Evolutionary conservation across 2,888 invertebrate genomes (phyloP).

Genomic region (Heteropelma amictum): DNA sequence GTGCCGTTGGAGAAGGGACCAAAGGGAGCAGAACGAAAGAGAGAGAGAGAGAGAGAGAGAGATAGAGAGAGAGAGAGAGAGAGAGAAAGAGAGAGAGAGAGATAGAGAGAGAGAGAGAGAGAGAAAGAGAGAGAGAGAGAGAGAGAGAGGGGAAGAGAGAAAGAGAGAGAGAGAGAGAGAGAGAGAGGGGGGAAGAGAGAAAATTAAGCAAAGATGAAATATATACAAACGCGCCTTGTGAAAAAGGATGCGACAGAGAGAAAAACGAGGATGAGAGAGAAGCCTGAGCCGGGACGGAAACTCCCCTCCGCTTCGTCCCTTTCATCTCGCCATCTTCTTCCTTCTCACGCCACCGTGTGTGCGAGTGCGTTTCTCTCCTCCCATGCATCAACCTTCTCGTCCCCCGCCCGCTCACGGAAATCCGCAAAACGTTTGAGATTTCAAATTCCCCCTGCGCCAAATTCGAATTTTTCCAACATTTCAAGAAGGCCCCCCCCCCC

Average conservation of each 20-base stretch:
- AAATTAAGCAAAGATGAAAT: no score
- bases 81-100: conserved; percentile 3
- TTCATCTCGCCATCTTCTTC: conserved; percentile 9
- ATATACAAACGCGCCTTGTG: background rate
- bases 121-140: conserved; percentile 23
- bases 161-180: background rate
- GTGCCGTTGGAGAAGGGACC: conserved; percentile 38
- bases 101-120: background rate
- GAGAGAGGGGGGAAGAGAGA: no score
- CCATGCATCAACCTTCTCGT: background rate
- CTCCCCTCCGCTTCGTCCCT: background rate
- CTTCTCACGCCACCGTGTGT: conserved; percentile 20
- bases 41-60: conserved; percentile 9
- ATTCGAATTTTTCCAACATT: conserved; percentile 10
- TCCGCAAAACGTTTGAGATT: conserved; percentile 29
- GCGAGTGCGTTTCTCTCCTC: background rate
- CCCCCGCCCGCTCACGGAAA: conserved; percentile 7
- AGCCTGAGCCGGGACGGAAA: conserved; percentile 20
- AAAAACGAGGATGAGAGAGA: no score
- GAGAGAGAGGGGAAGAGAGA: background rate
- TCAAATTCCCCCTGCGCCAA: conserved; percentile 5
- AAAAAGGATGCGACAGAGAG: background rate
- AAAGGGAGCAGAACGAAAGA: conserved; percentile 35
- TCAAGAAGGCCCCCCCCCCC: background rate
- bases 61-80: background rate